Conservation (phyloP, 2,113 vertebrate species). For the Ailurus styani region DNA sequence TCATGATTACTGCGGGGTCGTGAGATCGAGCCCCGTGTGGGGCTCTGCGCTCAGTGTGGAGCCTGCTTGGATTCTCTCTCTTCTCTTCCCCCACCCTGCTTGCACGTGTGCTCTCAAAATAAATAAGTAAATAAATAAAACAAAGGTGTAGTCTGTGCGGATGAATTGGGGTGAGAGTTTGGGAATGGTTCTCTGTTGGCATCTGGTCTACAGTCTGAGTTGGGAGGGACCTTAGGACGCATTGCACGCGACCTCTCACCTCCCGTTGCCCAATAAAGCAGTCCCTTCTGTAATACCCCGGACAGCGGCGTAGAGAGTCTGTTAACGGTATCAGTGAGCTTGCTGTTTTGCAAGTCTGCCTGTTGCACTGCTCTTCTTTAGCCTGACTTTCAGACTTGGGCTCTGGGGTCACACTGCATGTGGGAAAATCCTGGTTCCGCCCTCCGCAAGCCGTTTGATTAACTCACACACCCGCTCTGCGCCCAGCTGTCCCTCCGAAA, state of each 20-base stretch:
- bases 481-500: not conserved
- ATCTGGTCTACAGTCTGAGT: not conserved
- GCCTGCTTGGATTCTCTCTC: not conserved
- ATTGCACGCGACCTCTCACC: not conserved
- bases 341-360: not conserved
- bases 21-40: not conserved
- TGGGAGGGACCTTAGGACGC: not conserved
- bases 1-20: not conserved
- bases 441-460: not conserved
- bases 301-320: no score
- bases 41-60: not conserved
- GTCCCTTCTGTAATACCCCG: not conserved
- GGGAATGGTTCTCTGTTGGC: not conserved
- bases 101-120: not conserved
- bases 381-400: not conserved
- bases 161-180: not conserved
- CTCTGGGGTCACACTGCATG: not conserved
- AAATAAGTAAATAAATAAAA: no score
- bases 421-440: not conserved
- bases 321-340: not conserved
- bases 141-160: not conserved
- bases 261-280: not conserved
- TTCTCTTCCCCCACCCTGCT: not conserved
- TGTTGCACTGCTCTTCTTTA: not conserved
- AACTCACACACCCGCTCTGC: not conserved